These are phyloP conservation scores for Minunthozetes semirufus DNA, from an alignment of 2,888 invertebrate species.

Conservation along the genomic window DNA sequence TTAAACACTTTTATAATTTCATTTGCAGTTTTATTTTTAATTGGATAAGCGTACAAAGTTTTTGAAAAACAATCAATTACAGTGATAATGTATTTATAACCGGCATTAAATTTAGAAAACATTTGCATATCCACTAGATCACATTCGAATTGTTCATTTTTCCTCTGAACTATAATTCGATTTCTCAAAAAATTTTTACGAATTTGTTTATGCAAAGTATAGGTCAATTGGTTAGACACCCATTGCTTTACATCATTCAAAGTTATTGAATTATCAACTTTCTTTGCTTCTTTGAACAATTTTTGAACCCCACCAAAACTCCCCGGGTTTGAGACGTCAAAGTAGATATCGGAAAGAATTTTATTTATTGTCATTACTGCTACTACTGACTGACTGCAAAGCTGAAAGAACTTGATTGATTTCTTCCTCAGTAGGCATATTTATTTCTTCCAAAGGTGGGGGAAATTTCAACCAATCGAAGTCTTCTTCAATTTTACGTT, in stretches of 20 bases:
- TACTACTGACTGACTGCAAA: too few species aligned
- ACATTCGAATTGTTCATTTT: constrained; percentile 43
- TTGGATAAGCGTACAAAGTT: constrained; percentile 42
- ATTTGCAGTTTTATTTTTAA: constrained; percentile 42
- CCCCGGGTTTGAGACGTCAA: constrained; percentile 2
- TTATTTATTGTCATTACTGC: too few species aligned
- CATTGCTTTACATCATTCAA: constrained; percentile 31
- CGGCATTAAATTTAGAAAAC: constrained; percentile 40
- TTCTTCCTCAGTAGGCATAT: too few species aligned
- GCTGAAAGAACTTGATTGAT: too few species aligned
- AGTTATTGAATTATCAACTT: not conserved
- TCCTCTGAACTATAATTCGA: constrained; percentile 39
- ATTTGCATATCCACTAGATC: constrained; percentile 42
- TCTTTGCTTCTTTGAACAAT: not conserved
- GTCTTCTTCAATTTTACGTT: too few species aligned
- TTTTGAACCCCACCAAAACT: constrained; percentile 33
- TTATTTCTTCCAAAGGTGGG: too few species aligned
- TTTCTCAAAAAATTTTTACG: constrained; percentile 35
- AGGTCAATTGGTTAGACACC: constrained; percentile 31
- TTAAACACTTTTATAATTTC: constrained; percentile 39
- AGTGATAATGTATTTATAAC: constrained; percentile 42
- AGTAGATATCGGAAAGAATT: not conserved
- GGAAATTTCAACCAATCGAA: too few species aligned
- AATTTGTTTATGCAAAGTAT: constrained; percentile 38
- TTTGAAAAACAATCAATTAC: constrained; percentile 44